Evolutionary conservation across 2,888 invertebrate genomes (phyloP).

Genomic region (Cepaea hortensis): DNA sequence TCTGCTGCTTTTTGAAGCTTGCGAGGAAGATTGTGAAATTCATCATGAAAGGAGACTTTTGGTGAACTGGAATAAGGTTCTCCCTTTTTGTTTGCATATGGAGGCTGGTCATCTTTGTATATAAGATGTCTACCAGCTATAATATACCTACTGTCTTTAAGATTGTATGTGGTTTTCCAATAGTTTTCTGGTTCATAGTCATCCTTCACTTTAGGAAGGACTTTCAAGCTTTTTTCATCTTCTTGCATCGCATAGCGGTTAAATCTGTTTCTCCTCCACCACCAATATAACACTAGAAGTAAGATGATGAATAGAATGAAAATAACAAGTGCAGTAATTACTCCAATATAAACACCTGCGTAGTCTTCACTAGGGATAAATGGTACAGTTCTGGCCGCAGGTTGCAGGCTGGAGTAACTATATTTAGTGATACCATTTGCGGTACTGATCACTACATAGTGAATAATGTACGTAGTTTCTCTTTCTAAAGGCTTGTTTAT

Average conservation of each 20-base stretch:
- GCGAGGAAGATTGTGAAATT: constrained; percentile 70
- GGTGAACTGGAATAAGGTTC: constrained; percentile 35
- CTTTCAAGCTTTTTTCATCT: constrained; percentile 56
- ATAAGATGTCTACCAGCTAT: constrained; percentile 61
- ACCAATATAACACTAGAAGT: constrained; percentile 60
- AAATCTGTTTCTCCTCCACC: constrained; percentile 52
- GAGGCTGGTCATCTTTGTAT: constrained; percentile 47
- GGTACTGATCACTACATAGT: constrained; percentile 84
- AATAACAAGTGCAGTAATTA: constrained; percentile 52
- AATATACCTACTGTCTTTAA: constrained; percentile 64
- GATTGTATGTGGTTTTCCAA: constrained; percentile 64
- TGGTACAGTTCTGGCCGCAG: constrained; percentile 45
- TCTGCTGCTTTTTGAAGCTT: constrained; percentile 58
- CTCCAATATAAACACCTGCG: constrained; percentile 42
- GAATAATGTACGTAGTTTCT: constrained; percentile 81
- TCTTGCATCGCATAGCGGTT: constrained; percentile 42
- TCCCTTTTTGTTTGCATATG: neutral
- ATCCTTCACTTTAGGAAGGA: constrained; percentile 54
- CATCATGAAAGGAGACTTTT: constrained; percentile 59
- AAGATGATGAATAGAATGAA: constrained; percentile 61
- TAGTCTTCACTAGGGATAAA: constrained; percentile 10
- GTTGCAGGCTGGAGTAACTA: constrained; percentile 79
- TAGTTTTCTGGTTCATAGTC: constrained; percentile 65
- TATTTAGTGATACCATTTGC: constrained; percentile 82
- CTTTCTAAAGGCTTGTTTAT: constrained; percentile 85